These are phyloP conservation scores for Ceriagrion tenellum DNA, from an alignment of 2,888 invertebrate genomes.

Conservation along the genomic window DNA sequence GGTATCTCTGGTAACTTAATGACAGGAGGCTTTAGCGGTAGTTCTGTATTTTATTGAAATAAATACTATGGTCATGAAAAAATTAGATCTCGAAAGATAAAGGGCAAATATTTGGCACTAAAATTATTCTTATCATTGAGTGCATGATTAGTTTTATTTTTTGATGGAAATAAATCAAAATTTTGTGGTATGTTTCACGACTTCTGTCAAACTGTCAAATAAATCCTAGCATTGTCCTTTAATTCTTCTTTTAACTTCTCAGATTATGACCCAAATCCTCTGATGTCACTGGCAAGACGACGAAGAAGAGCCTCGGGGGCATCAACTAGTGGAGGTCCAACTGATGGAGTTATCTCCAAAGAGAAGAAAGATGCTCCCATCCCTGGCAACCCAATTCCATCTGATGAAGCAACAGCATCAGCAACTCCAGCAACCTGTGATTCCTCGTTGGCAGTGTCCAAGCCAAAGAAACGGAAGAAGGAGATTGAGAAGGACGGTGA, in stretches of 20 bases:
- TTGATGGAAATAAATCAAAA: too few relatives aligned
- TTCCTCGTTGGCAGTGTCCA: slow-evolving; percentile 74
- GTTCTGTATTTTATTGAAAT: neutral
- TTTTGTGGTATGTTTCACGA: too few relatives aligned
- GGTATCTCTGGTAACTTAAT: neutral
- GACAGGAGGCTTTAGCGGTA: neutral
- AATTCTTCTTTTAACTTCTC: slow-evolving; percentile 75
- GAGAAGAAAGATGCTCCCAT: slow-evolving; percentile 19
- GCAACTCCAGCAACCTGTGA: slow-evolving; percentile 71
- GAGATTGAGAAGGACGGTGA: slow-evolving; percentile 40
- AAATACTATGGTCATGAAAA: neutral
- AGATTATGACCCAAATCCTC: slow-evolving; percentile 92
- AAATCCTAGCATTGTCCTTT: neutral
- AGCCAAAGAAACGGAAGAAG: slow-evolving; percentile 55
- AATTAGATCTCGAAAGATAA: neutral
- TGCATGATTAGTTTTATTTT: neutral
- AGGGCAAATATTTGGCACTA: too few relatives aligned
- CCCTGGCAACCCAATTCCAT: neutral
- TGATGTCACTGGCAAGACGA: slow-evolving; percentile 87
- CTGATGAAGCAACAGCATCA: slow-evolving; percentile 69
- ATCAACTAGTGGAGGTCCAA: neutral
- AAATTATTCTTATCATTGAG: neutral
- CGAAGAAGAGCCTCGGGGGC: slow-evolving; percentile 85
- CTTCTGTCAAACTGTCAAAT: too few relatives aligned
- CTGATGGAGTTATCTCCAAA: slow-evolving; percentile 5